Base-by-base conservation (phyloP, 2,888 invertebrate genomes). In the Seladonia tumulorum region DNA sequence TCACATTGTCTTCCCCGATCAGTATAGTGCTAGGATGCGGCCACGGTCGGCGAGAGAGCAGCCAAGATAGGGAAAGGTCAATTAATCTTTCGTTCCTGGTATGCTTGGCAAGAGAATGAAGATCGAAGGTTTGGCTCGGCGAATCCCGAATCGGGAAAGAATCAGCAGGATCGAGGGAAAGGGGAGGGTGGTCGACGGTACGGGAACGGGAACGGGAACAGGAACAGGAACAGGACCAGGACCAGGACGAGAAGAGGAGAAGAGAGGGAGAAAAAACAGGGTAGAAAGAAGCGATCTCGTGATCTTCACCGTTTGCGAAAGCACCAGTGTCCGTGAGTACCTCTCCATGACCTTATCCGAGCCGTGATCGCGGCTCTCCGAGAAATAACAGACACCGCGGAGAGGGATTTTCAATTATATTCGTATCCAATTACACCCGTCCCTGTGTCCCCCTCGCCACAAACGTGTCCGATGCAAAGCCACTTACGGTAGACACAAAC, bases 401-500 rank as follows among this genome's bases (percentile, higher is more conserved):
- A 39, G 66, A 76, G 83, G 84, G 83, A 83, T 89, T 89, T 89
- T 85, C 90, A 92, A 90, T 90, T 91, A 90, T 76, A 87, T 83
- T 87, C 83, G 84, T 82, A 89, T 91, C 90, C 89, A 88, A 90
- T 90, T 87, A 79, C 83, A 70, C 63, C 49, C 76, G 63, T 68
- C 72, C 63, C 78, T 63, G 60, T 25, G 25, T 42, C 53, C 72
- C 79, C n/a, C 76, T 81, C 72, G 71, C 85, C 76, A 10, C 74
- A 74, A 88, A 80, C 76, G 78, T 68, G 81, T 25, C 70, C 79
- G 71, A 57, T 76, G 53, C 76, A 86, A 88, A 66, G 81, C 79
- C 83, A 77, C 83, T 88, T 70, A 18, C 39, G 70, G 76, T 60
- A 78, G 73, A 81, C 72, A 81, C 82, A 76, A 77, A 57, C 70